These are phyloP conservation scores for Xestia ashworthii DNA, from an alignment of 2,888 invertebrate species.

Conservation along the genomic window DNA sequence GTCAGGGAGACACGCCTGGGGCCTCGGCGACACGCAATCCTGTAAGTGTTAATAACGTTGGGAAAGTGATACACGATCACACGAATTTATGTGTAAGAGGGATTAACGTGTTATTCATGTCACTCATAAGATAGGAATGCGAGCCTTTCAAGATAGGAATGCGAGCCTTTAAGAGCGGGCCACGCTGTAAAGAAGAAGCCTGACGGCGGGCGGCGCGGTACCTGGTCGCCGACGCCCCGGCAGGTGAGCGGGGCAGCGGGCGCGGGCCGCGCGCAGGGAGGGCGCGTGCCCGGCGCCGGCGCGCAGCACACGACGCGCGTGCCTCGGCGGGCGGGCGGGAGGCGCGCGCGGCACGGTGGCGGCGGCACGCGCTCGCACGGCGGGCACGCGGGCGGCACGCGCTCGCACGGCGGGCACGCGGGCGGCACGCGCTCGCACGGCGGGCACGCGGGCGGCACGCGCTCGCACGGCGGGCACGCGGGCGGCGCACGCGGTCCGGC, in stretches of 20 bases:
- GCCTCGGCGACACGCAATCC: constrained; percentile 11
- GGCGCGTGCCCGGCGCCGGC: constrained; percentile 64
- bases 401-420: not conserved
- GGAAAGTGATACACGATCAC: not conserved
- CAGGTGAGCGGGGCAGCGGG: constrained; percentile 54
- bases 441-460: not conserved
- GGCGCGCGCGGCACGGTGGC: constrained; percentile 2
- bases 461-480: not conserved
- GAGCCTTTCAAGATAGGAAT: not conserved
- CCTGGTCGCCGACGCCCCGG: constrained; percentile 24
- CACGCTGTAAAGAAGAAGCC: not conserved
- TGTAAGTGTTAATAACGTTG: constrained; percentile 10
- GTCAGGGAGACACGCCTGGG: not conserved
- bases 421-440: not conserved
- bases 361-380: constrained; percentile 9
- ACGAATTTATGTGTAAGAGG: not conserved
- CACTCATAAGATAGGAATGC: too few species aligned
- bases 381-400: not conserved
- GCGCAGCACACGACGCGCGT: constrained; percentile 69
- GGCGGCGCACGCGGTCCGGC: not conserved
- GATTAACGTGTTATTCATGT: not conserved
- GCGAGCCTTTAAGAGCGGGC: not conserved
- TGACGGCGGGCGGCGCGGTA: not conserved
- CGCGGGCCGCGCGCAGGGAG: constrained; percentile 64
- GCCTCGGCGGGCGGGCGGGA: not conserved